Evolutionary conservation across 92 coral and sea anemone species (phyloP).

Genomic region (Galaxea fascicularis): DNA sequence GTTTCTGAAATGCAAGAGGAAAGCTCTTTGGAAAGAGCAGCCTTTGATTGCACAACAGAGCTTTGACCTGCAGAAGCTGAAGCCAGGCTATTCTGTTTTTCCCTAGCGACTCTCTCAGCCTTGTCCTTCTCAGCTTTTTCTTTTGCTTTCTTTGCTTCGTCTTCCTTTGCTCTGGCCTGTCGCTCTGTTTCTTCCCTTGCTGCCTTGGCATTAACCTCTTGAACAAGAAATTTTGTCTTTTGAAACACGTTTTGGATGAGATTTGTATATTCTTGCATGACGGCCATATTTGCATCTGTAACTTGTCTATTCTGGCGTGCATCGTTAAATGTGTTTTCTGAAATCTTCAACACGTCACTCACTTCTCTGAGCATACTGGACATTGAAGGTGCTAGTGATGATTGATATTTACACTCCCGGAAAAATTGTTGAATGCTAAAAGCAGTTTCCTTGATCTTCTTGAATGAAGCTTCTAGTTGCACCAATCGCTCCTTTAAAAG

Average conservation of each 20-base stretch:
- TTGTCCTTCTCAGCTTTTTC: conserved; percentile 49
- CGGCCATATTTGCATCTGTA: conserved; percentile 58
- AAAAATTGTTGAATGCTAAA: conserved; percentile 56
- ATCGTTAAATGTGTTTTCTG: conserved; percentile 48
- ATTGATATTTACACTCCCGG: conserved; percentile 52
- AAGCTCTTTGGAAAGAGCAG: conserved; percentile 61
- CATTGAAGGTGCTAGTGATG: conserved; percentile 52
- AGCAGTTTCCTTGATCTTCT: conserved; percentile 50
- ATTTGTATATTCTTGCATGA: conserved; percentile 55
- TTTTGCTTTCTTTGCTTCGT: conserved; percentile 51
- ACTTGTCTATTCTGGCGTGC: conserved; percentile 60
- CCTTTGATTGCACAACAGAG: conserved; percentile 22
- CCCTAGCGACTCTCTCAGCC: conserved; percentile 9
- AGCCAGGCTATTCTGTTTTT: conserved; percentile 17
- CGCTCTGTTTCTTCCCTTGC: conserved; percentile 76
- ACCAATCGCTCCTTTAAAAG: conserved; percentile 64
- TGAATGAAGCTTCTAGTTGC: conserved; percentile 42
- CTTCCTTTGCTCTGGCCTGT: conserved; percentile 62
- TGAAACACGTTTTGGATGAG: conserved; percentile 59
- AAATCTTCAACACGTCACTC: conserved; percentile 65
- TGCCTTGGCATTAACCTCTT: conserved; percentile 69
- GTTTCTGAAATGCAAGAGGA: conserved; percentile 72
- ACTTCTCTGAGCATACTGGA: conserved; percentile 59
- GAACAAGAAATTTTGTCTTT: conserved; percentile 62
- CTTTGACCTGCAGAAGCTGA: conserved; percentile 18